Conservation (phyloP, 2,797 vertebrate genomes). For the Notoglanidium macrostoma region DNA sequence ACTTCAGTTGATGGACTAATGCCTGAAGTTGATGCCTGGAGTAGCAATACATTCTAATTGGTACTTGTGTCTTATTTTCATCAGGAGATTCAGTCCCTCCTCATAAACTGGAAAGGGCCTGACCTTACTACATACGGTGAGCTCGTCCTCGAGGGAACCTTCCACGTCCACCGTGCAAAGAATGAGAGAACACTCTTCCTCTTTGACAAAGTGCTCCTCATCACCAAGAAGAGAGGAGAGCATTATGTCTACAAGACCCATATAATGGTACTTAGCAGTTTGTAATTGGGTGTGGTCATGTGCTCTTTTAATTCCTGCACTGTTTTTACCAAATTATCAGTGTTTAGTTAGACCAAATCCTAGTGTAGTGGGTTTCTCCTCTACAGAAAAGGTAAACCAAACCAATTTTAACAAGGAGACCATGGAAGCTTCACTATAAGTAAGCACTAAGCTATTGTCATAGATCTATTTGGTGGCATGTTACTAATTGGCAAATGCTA, state of each 20-base stretch:
- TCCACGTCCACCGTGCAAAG: conserved; percentile 88
- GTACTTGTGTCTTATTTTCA: neutral
- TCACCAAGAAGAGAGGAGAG: conserved; percentile 92
- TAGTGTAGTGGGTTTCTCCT: neutral
- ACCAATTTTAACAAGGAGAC: neutral
- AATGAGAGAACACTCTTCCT: conserved; percentile 93
- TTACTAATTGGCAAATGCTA: neutral
- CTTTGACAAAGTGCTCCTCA: conserved; percentile 89
- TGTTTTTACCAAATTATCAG: neutral
- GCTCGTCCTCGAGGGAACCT: conserved; percentile 93
- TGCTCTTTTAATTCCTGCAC: neutral
- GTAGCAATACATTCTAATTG: neutral
- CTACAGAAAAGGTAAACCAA: neutral
- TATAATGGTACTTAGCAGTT: conserved; percentile 79
- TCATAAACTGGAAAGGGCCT: conserved; percentile 95
- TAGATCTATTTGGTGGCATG: neutral
- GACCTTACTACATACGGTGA: conserved; percentile 93
- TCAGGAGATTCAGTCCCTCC: conserved; percentile 94
- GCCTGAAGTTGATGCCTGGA: neutral
- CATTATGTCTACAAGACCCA: conserved; percentile 92
- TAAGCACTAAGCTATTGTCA: neutral
- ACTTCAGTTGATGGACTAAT: neutral
- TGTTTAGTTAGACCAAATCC: neutral
- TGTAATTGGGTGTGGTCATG: neutral
- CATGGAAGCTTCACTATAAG: neutral